A percentile compares a stretch with the other conserved stretches of the same genome.
Conservation (phyloP, 2,888 invertebrate species). For the Clivina fossor region DNA sequence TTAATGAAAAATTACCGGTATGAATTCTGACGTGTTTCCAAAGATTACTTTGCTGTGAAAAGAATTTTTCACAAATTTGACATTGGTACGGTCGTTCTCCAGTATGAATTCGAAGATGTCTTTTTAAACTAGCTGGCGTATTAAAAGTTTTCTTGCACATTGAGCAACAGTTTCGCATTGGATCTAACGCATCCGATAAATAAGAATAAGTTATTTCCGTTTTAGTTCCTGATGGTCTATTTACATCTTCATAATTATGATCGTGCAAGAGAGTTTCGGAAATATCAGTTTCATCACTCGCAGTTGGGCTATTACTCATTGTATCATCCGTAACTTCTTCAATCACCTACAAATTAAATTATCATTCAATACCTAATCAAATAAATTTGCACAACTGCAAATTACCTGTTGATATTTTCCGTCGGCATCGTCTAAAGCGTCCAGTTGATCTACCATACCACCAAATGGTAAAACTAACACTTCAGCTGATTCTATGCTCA, state of each 20-base stretch:
- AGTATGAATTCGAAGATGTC: slow-evolving; percentile 38
- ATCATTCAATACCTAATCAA: too few species aligned
- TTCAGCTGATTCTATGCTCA: slow-evolving; percentile 31
- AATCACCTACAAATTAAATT: too few species aligned
- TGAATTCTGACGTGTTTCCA: slow-evolving; percentile 41
- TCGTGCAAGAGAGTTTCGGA: slow-evolving; percentile 25
- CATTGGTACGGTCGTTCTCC: slow-evolving; percentile 40
- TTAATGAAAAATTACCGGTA: slow-evolving; percentile 33
- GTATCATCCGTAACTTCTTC: slow-evolving; percentile 20
- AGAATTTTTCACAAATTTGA: slow-evolving; percentile 39
- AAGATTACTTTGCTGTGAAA: slow-evolving; percentile 41
- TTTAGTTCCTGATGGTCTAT: not conserved
- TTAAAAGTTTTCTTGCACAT: slow-evolving; percentile 37
- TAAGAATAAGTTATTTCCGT: slow-evolving; percentile 7
- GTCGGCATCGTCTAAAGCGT: slow-evolving; percentile 11
- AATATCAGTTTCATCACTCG: slow-evolving; percentile 18
- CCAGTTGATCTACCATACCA: slow-evolving; percentile 23
- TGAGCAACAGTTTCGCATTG: slow-evolving; percentile 20
- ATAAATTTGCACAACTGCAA: not conserved
- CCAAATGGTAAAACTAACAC: slow-evolving; percentile 28
- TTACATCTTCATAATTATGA: slow-evolving; percentile 25
- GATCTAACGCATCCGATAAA: slow-evolving; percentile 10
- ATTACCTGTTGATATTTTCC: slow-evolving; percentile 21
- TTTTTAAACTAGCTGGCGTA: slow-evolving; percentile 36
- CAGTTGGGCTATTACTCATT: slow-evolving; percentile 6